phyloP scores from a whole-genome alignment of 1,140 invertebrate species.

The Leguminivora glycinivorella region DNA sequence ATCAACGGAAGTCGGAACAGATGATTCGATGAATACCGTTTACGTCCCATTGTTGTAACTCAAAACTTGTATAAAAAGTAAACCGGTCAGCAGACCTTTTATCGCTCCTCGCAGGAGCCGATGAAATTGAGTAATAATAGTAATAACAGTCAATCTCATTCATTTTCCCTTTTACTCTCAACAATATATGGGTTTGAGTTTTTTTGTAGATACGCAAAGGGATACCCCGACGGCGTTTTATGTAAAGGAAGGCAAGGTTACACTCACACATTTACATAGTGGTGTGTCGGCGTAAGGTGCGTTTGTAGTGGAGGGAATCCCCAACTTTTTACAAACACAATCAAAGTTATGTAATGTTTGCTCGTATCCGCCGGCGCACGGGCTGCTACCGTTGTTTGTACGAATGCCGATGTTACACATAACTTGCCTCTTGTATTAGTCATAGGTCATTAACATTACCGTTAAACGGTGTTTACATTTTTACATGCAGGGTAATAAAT shows the following conservation, averaged over 20 bases:
- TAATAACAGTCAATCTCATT: slow-evolving; percentile 75
- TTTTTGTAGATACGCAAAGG: slow-evolving; percentile 76
- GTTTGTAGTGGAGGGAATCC: slow-evolving; percentile 76
- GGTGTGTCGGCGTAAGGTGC: slow-evolving; percentile 62
- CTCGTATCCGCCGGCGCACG: slow-evolving; percentile 69
- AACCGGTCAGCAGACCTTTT: slow-evolving; percentile 74
- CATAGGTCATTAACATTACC: slow-evolving; percentile 77
- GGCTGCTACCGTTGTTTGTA: slow-evolving; percentile 70
- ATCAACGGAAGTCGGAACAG: slow-evolving; percentile 52
- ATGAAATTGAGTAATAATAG: slow-evolving; percentile 72
- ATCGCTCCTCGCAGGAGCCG: slow-evolving; percentile 67
- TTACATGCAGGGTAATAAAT: slow-evolving; percentile 33
- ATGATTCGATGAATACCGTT: slow-evolving; percentile 70
- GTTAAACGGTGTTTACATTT: slow-evolving; percentile 69
- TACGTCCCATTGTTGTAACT: slow-evolving; percentile 73
- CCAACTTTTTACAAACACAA: slow-evolving; percentile 78
- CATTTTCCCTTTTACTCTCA: slow-evolving; percentile 70
- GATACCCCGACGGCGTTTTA: slow-evolving; percentile 77
- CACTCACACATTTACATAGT: slow-evolving; percentile 60
- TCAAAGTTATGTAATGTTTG: slow-evolving; percentile 78
- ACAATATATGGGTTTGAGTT: slow-evolving; percentile 69
- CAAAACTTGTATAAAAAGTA: slow-evolving; percentile 70
- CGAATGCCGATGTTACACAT: slow-evolving; percentile 76
- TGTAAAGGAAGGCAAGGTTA: slow-evolving; percentile 78
- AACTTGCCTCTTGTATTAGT: slow-evolving; percentile 72